Evolutionary conservation across 1,140 invertebrate genomes (phyloP).

Genomic region (Diprion similis): DNA sequence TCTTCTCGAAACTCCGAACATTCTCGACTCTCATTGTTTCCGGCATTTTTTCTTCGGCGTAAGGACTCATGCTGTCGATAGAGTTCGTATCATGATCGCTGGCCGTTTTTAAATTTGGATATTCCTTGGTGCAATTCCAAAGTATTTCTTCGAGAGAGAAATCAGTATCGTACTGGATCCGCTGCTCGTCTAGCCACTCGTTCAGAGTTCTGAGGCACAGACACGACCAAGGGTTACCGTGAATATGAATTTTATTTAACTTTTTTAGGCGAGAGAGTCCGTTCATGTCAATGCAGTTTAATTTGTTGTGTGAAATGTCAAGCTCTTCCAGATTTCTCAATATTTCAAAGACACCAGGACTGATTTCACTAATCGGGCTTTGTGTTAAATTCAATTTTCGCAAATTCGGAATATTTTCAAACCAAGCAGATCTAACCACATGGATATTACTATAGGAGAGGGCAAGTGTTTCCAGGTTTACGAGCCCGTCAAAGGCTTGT

Average conservation of each 20-base stretch:
- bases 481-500: slow-evolving; percentile 34
- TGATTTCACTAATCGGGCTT: slow-evolving; percentile 39
- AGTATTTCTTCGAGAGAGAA: slow-evolving; percentile 27
- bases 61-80: neutral
- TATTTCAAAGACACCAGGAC: slow-evolving; percentile 37
- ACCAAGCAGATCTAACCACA: slow-evolving; percentile 23
- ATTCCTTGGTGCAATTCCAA: neutral
- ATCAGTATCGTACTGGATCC: slow-evolving; percentile 34
- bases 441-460: slow-evolving; percentile 37
- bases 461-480: slow-evolving; percentile 34
- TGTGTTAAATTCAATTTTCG: slow-evolving; percentile 36
- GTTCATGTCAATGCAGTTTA: slow-evolving; percentile 45
- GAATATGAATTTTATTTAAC: slow-evolving; percentile 29
- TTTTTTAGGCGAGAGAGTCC: slow-evolving; percentile 32
- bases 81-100: neutral
- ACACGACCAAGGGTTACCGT: slow-evolving; percentile 45
- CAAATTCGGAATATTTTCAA: slow-evolving; percentile 31
- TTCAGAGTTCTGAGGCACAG: slow-evolving; percentile 36
- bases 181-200: slow-evolving; percentile 29
- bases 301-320: slow-evolving; percentile 40
- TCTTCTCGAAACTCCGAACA: no score
- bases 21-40: neutral
- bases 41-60: neutral
- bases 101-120: neutral
- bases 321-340: slow-evolving; percentile 31